Conservation (phyloP, 2,797 vertebrate genomes). For the Miichthys miiuy region DNA sequence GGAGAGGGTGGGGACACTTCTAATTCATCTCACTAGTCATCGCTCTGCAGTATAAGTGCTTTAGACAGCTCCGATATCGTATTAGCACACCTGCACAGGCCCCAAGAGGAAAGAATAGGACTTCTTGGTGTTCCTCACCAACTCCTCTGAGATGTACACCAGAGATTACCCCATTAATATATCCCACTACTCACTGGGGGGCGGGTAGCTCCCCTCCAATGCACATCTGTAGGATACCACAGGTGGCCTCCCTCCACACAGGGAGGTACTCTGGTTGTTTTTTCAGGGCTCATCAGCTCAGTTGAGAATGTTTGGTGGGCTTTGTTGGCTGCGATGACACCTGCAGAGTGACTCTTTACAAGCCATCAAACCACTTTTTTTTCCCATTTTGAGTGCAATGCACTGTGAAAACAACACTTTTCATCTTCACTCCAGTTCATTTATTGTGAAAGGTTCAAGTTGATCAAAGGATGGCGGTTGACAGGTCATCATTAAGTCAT, state of each 20-base stretch:
- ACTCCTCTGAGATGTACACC: slow-evolving; percentile 80
- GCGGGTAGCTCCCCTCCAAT: slow-evolving; percentile 46
- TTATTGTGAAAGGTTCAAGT: slow-evolving; percentile 24
- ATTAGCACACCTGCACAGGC: slow-evolving; percentile 83
- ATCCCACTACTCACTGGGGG: slow-evolving; percentile 81
- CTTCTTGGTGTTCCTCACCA: slow-evolving; percentile 77
- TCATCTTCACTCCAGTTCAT: slow-evolving; percentile 40
- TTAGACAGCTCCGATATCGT: slow-evolving; percentile 68
- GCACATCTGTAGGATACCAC: slow-evolving; percentile 71
- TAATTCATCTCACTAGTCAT: slow-evolving; percentile 66
- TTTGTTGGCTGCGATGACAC: slow-evolving; percentile 6
- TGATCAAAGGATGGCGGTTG: slow-evolving; percentile 64
- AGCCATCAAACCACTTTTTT: slow-evolving; percentile 20
- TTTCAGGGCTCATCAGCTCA: slow-evolving; percentile 46
- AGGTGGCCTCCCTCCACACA: slow-evolving; percentile 64
- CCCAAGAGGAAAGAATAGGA: slow-evolving; percentile 81
- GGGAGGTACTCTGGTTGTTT: slow-evolving; percentile 59
- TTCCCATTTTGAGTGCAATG: slow-evolving; percentile 20
- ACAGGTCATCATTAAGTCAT: slow-evolving; percentile 66
- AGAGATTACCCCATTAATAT: slow-evolving; percentile 92
- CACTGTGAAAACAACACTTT: slow-evolving; percentile 37
- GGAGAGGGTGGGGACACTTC: slow-evolving; percentile 41
- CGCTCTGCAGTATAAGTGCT: slow-evolving; percentile 51
- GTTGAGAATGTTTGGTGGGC: slow-evolving; percentile 29
- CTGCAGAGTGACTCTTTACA: slow-evolving; percentile 20